Percentiles rank a stretch among this genome's conserved stretches.
These are phyloP conservation scores for Rhinichthys osculus DNA, from an alignment of 2,797 vertebrate species.

Conservation along the genomic window DNA sequence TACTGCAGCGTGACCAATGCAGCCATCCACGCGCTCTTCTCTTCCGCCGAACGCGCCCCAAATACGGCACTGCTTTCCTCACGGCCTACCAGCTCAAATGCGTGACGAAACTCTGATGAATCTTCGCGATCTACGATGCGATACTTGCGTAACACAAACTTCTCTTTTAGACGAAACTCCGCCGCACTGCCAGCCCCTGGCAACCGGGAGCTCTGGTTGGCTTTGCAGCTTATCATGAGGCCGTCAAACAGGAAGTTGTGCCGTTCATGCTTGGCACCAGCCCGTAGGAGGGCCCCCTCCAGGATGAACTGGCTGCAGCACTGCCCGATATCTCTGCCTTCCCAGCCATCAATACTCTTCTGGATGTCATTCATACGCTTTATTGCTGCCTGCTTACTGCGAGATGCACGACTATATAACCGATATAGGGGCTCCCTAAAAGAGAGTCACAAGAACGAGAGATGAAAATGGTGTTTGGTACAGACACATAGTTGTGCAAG, in stretches of 20 bases:
- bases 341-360: conserved; percentile 98
- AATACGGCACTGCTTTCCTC: conserved; percentile 90
- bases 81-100: conserved; percentile 90
- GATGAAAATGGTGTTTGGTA: neutral
- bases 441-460: conserved; percentile 5
- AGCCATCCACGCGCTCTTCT: conserved; percentile 96
- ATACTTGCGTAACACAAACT: conserved; percentile 91
- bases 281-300: conserved; percentile 87
- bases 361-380: conserved; percentile 99
- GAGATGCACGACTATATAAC: conserved; percentile 89
- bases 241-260: conserved; percentile 99
- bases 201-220: conserved; percentile 91
- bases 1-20: conserved; percentile 95
- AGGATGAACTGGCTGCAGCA: conserved; percentile 98
- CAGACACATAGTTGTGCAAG: neutral
- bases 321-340: conserved; percentile 97
- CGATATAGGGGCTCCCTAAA: conserved; percentile 89
- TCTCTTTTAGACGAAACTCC: conserved; percentile 95
- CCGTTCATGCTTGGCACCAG: conserved; percentile 95
- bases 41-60: conserved; percentile 89
- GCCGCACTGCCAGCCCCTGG: conserved; percentile 88
- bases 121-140: conserved; percentile 92
- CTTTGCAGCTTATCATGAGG: conserved; percentile 95
- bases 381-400: conserved; percentile 95
- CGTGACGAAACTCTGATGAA: conserved; percentile 82